Percentiles rank a stretch among this genome's conserved stretches.
These are phyloP conservation scores for Cotesia chilonis DNA, from an alignment of 1,140 invertebrate genomes.

Conservation along the genomic window DNA sequence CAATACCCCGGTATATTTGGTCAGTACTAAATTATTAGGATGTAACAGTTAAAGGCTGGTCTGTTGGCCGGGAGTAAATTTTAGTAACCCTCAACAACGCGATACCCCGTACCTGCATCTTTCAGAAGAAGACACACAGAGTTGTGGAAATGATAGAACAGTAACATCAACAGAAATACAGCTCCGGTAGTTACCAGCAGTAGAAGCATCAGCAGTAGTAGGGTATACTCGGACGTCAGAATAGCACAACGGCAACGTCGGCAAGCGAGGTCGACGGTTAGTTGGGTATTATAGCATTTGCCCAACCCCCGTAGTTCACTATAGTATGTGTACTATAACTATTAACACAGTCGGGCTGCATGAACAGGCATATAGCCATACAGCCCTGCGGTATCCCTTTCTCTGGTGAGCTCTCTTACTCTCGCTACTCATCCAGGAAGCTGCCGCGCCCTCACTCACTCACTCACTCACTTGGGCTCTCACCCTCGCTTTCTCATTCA, in stretches of 20 bases:
- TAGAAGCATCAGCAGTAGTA: background rate
- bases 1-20: too few species aligned
- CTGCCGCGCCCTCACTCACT: constrained; percentile 12
- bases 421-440: constrained; percentile 9
- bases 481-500: background rate
- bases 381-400: constrained; percentile 32
- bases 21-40: constrained; percentile 19
- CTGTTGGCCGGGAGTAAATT: background rate
- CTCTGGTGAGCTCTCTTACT: constrained; percentile 24
- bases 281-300: constrained; percentile 43
- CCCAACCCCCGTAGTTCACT: constrained; percentile 41
- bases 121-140: background rate
- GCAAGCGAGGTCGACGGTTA: constrained; percentile 37
- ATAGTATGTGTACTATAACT: constrained; percentile 38
- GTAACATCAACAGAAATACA: background rate
- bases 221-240: constrained; percentile 15
- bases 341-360: constrained; percentile 41
- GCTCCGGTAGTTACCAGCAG: background rate
- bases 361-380: constrained; percentile 30
- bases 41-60: constrained; percentile 2
- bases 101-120: constrained; percentile 5
- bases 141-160: constrained; percentile 13
- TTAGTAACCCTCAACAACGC: background rate
- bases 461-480: background rate
- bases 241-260: constrained; percentile 6